Base-by-base conservation (phyloP, 2,888 invertebrate species). In the Enchytraeus crypticus region DNA sequence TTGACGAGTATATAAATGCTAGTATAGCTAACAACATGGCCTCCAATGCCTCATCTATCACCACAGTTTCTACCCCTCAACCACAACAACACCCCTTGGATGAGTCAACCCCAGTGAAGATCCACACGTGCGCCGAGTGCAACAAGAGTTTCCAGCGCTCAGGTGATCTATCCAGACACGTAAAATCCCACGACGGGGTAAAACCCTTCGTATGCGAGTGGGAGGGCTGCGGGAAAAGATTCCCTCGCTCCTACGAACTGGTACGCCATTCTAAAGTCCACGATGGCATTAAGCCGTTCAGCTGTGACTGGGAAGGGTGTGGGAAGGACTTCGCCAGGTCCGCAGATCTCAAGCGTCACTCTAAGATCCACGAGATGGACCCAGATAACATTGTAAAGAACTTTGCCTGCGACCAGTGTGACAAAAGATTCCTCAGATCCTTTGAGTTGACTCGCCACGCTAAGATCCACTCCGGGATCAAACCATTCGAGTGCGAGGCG, bases 191-290 rank as follows among this genome's bases (percentile, higher is more conserved):
- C 49, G 49, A 47, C 26, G 49, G 49, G 21, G 26, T 47, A 18
- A 11, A 23, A 61, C 85, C 85, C 23, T 85, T 85, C 74, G 83
- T 83, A 0, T 85, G 85, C 74, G 80, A 81, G 59, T 85, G 85
- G 85, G 73, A 79, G 29, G 82, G 81, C 21, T 85, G 85, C 74
- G 84, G 82, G n/a, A 85, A 85, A 73, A 73, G 84, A 64, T 85
- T 85, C 72, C 85, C 85, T 3, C 79, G 85, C 59, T 85, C 85
- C 18, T 85, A 85, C 73, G 85, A 85, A 72, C 74, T 85, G 53
- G 84, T 85, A 1, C 77, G 85, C 61, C 85, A 85, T 75, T 82
- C 82, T 58, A 76, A 85, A 47, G 85, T 85, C 34, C 85, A 85
- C 75, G 85, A 85, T 11, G 76, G 75, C 14, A 23, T 47, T 23